Evolutionary conservation across 2,888 invertebrate species (phyloP), one percentile per base, ranked within the genome.

Genomic region (Ryuthela nishihirai): DNA sequence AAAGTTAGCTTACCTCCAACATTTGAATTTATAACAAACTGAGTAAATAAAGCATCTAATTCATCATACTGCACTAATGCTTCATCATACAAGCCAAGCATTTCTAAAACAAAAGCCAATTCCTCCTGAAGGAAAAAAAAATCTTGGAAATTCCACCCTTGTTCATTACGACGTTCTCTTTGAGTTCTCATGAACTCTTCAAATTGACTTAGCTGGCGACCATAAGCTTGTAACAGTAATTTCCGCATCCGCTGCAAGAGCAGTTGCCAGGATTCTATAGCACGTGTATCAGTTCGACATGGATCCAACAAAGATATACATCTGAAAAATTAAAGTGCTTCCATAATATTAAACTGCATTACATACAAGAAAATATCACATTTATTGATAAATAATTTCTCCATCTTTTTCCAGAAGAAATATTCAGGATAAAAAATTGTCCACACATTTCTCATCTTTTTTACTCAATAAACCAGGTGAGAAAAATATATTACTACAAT

Each of bases 61-160:
- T 97, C 97, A 73, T 97, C 97, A 74, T 95, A 98, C 72, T 97
- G 97, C 50, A 97, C 88, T 67, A 97, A 78, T 12, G 95, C 91
- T 77, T 97, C 95, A 67, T 94, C 92, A 71, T 88, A 85, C 64
- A 97, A 79, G 54, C 91, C 91, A 65, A 97, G 77, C 87, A 93
- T 93, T 80, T 95, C 91, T 69, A 93, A 81, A 65, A 92, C 89
- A 76, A 95, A 88, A 55, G 94, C 95, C 67, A 97, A 79, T 78
- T 97, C 93, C 78, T 97, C 95, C 85, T 94, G 80, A 67, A 95
- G 80, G 67, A 91, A 81, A 78, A 97, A 97, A 77, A 95, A 97
- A 73, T 87, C 85, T 74, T 88, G 88, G 78, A 95, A 97, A 74
- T 88, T 88, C 97, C 97, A 97, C 24, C 86, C 88, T 0, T 83